A percentile compares a stretch with the other conserved stretches of the same genome.
phyloP scores from a whole-genome alignment of 1,140 invertebrate species.

The Apis dorsata region DNA sequence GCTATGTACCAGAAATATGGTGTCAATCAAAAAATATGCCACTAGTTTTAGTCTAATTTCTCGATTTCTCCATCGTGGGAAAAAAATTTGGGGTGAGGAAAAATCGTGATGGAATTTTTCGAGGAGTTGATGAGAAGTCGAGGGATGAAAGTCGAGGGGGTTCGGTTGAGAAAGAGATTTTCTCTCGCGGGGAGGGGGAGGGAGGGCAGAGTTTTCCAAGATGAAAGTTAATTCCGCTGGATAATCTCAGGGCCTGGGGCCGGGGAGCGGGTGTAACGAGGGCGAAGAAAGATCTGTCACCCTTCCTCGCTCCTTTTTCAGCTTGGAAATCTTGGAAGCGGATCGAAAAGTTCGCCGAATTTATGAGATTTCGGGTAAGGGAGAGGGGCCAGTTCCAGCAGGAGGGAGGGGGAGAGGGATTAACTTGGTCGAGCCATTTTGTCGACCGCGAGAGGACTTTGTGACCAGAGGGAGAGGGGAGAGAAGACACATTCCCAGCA shows the following conservation, averaged over 20 bases:
- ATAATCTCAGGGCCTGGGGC: slow-evolving; percentile 42
- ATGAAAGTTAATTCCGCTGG: slow-evolving; percentile 47
- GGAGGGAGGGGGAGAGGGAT: slow-evolving; percentile 23
- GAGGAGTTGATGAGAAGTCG: slow-evolving; percentile 14
- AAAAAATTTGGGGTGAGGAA: too few relatives aligned
- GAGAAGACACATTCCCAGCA: slow-evolving; percentile 54
- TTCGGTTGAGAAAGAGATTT: not conserved
- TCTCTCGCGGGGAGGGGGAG: not conserved
- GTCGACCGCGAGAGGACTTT: slow-evolving; percentile 51
- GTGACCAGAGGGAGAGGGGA: slow-evolving; percentile 15
- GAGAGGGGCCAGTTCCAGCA: not conserved
- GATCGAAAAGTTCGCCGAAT: slow-evolving; percentile 52
- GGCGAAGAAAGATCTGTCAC: slow-evolving; percentile 40
- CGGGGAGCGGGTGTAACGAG: slow-evolving; percentile 32
- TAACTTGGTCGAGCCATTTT: slow-evolving; percentile 57
- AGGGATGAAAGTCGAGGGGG: too few relatives aligned
- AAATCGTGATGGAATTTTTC: slow-evolving; percentile 33
- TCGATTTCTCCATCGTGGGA: too few relatives aligned
- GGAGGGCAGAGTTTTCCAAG: slow-evolving; percentile 32
- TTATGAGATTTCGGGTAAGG: slow-evolving; percentile 45
- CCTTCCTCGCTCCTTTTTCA: slow-evolving; percentile 28
- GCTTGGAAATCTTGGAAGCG: slow-evolving; percentile 46
- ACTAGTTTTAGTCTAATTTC: too few relatives aligned
- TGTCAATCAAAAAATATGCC: too few relatives aligned
- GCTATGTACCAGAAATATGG: too few relatives aligned